Evolutionary conservation across 2,888 invertebrate genomes (phyloP), one percentile per base, ranked within the genome.

Genomic region (Yponomeuta evonymella): DNA sequence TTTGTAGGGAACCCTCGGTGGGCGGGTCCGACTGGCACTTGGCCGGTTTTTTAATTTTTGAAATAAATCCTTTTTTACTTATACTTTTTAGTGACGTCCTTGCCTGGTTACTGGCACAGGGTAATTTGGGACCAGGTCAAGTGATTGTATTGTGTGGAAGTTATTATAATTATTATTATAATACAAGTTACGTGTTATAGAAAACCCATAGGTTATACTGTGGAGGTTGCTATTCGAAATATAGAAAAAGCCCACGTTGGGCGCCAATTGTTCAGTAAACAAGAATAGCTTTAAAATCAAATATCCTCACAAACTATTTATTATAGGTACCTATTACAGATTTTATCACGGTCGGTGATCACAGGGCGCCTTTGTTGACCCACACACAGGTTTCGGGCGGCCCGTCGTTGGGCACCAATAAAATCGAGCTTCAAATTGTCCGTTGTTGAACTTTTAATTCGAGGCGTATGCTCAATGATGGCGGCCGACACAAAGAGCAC

Each of bases 401-500:
- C 74, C 78, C 79, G 81, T 76, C 78, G 82, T 80, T 81, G 83
- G 85, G 81, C 83, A 83, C 82, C 83, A 86, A 81, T 83, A 78
- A 79, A 82, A 79, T 75, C 83, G 81, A 64, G 64, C 65, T 10
- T 65, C 79, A 85, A 86, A 85, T 84, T 80, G 78, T 75, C 48
- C 79, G 79, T 79, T 80, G 80, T 82, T 83, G 79, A 83, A 85
- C 85, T 85, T 89, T 90, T 88, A 88, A 89, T 88, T 88, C 82
- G 80, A 82, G 81, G 78, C 85, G 84, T 84, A 84, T 85, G 87
- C 81, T 84, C 82, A 84, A 85, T 86, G 85, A 86, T 84, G 83
- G 81, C 81, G 84, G 83, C 79, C 83, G 74, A 76, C 80, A 85
- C 87, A 89, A 89, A 88, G 89, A 83, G 86, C 83, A 84, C 85